A percentile compares a stretch with the other conserved stretches of the same genome.
Conservation (phyloP, 1,140 invertebrate species). For the Macrotrachela quadricornifera region DNA sequence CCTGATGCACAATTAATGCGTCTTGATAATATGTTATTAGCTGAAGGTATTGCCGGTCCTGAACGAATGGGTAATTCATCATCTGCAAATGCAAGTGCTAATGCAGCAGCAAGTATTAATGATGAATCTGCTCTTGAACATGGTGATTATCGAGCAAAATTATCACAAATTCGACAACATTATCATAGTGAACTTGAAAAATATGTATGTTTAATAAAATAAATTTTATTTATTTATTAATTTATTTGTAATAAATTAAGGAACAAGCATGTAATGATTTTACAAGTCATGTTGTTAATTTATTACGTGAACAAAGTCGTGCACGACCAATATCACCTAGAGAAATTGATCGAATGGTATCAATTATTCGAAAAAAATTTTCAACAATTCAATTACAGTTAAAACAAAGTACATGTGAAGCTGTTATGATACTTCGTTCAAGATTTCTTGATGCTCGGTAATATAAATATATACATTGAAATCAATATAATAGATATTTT, state of each 20-base stretch:
- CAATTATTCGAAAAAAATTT: conserved; percentile 98
- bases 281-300: conserved; percentile 95
- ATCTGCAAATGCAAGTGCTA: conserved; percentile 10
- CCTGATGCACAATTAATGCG: conserved; percentile 96
- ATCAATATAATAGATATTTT: background rate
- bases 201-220: conserved; percentile 60
- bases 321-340: conserved; percentile 81
- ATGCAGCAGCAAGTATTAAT: background rate
- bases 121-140: conserved; percentile 55
- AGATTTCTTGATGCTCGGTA: conserved; percentile 74
- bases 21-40: conserved; percentile 97
- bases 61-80: conserved; percentile 35
- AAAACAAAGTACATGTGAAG: conserved; percentile 97
- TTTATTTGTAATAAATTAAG: no score
- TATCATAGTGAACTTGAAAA: conserved; percentile 98
- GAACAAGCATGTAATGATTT: conserved; percentile 91
- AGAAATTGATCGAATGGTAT: conserved; percentile 98
- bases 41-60: conserved; percentile 90
- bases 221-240: background rate
- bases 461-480: conserved; percentile 4
- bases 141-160: conserved; percentile 91
- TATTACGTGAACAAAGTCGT: conserved; percentile 84
- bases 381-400: conserved; percentile 98
- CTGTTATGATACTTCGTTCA: conserved; percentile 95
- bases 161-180: conserved; percentile 94